A percentile compares a stretch with the other conserved stretches of the same genome.
phyloP scores from a whole-genome alignment of 2,113 vertebrate genomes.

The Caranx melampygus region DNA sequence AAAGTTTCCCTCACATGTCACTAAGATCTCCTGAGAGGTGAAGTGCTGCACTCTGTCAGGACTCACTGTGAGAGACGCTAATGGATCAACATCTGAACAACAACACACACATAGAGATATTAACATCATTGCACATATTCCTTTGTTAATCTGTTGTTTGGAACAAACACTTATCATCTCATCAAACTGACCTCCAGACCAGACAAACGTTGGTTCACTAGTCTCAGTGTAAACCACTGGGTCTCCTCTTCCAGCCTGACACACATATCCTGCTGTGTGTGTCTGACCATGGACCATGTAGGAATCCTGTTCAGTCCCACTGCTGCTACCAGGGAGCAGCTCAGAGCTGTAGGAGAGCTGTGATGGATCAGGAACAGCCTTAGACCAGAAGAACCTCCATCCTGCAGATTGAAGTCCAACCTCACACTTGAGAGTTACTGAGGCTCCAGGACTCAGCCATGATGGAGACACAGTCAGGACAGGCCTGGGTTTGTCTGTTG shows the following conservation, averaged over 20 bases:
- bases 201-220: slow-evolving; percentile 43
- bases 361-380: not conserved
- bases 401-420: slow-evolving; percentile 3
- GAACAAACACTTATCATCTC: no score
- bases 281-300: slow-evolving; percentile 42
- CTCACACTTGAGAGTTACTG: no score
- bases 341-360: not conserved
- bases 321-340: slow-evolving; percentile 35
- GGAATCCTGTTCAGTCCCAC: slow-evolving; percentile 33
- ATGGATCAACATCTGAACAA: no score
- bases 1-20: no score
- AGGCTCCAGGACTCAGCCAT: slow-evolving; percentile 14
- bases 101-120: no score
- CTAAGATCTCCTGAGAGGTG: no score
- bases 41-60: no score
- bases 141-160: no score
- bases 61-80: no score
- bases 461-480: slow-evolving; percentile 34
- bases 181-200: slow-evolving; percentile 56
- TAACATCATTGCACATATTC: no score
- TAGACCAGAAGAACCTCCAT: slow-evolving; percentile 61
- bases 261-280: slow-evolving; percentile 60
- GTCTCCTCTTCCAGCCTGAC: slow-evolving; percentile 58
- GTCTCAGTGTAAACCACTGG: not conserved
- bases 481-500: slow-evolving; percentile 19